These are phyloP conservation scores for Chloropsis cyanopogon DNA, from an alignment of 2,113 vertebrate genomes.

Conservation along the genomic window DNA sequence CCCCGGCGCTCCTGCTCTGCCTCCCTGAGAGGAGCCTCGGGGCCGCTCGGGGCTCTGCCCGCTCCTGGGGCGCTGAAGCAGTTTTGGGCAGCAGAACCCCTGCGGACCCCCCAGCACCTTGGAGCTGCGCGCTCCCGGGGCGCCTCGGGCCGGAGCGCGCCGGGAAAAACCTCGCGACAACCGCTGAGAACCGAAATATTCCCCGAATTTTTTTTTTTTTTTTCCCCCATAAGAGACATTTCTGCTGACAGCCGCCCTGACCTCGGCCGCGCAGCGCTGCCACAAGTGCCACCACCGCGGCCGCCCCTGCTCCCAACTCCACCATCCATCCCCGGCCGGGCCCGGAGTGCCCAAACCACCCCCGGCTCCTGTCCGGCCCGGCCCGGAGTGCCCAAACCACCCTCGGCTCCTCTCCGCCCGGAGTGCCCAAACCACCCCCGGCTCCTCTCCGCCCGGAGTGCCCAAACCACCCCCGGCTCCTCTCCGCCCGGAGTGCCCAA, in stretches of 20 bases:
- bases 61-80: not conserved
- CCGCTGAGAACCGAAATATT: not conserved
- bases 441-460: not conserved
- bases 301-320: not conserved
- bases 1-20: fast-evolving
- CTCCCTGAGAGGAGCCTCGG: not conserved
- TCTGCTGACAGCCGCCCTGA: not conserved
- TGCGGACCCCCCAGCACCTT: fast-evolving
- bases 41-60: not conserved
- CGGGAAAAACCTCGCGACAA: not conserved
- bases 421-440: not conserved
- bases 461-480: not conserved
- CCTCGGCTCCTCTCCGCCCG: not conserved
- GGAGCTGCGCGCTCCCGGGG: not conserved
- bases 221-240: not conserved
- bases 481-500: not conserved
- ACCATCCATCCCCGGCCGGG: no score
- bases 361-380: not conserved
- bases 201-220: no score
- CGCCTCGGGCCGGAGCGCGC: not conserved
- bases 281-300: not conserved
- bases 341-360: not conserved
- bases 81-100: not conserved
- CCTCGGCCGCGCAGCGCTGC: not conserved
- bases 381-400: not conserved